Percentiles rank a stretch among this genome's conserved stretches.
Evolutionary conservation across 1,140 invertebrate genomes (phyloP).

Genomic region (Oedothorax gibbosus): DNA sequence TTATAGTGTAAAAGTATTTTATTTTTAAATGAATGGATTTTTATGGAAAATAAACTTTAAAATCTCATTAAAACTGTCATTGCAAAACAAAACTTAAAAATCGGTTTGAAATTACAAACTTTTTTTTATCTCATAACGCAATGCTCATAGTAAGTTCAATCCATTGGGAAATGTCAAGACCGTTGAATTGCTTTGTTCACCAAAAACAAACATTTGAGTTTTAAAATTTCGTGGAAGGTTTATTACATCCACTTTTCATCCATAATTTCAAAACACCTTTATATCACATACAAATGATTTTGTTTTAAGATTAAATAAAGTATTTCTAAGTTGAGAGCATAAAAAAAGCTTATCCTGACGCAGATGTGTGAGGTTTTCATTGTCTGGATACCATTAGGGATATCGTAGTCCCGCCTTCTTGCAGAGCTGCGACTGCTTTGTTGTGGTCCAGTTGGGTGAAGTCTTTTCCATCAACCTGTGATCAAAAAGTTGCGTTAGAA

Average conservation of each 20-base stretch:
- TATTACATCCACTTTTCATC: neutral
- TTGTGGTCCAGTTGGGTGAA: constrained; percentile 69
- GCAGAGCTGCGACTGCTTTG: constrained; percentile 46
- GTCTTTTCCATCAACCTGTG: constrained; percentile 73
- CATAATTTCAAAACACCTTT: neutral
- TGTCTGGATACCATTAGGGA: constrained; percentile 56
- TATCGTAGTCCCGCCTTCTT: constrained; percentile 40
- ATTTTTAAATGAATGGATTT: no score
- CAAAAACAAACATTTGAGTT: neutral
- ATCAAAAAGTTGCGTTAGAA: neutral
- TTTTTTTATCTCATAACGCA: no score
- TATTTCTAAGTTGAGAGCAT: neutral
- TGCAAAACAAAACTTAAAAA: no score
- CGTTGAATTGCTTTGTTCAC: neutral
- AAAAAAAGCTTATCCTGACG: neutral
- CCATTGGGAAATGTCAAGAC: no score
- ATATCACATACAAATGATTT: neutral
- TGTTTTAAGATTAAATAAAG: neutral
- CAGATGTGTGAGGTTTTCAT: neutral
- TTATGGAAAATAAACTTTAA: no score
- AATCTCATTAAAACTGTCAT: no score
- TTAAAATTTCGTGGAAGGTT: neutral
- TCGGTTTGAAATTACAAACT: no score
- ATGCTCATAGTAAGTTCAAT: no score
- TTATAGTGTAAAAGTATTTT: no score